Base-by-base conservation (phyloP, 2,797 vertebrate species). In the Hozukius guyotensis region DNA sequence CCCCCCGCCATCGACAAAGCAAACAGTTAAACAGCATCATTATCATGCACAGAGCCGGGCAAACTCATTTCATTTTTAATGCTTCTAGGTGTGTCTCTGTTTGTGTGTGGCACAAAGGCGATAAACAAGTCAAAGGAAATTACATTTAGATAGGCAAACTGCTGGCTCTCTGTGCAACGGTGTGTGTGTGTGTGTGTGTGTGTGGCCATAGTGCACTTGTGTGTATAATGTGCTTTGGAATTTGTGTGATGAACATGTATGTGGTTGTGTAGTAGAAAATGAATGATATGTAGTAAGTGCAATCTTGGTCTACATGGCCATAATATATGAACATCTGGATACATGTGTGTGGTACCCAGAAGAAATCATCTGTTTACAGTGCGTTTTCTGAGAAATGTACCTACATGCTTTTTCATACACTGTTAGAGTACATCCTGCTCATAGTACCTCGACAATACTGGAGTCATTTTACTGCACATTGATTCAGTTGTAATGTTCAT, bases 21-120 rank as follows among this genome's bases (percentile, higher is more conserved):
- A 71, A 86, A 91, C 83, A 76, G 56, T 86, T 80, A 80, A 86
- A 75, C 78, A 52, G 82, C 72, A 64, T 87, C 81, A 89, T 93
- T 91, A 90, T 84, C 69, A 82, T 80, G 75, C 71, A 49, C 24
- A 64, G 27, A 77, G 78, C 42, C 61, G 2, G 63, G 68, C 64
- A 72, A 84, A 86, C 72, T 84, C 72, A 83, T 92, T 91, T 73
- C 7, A 74, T 87, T 92, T 89, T 87, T 86, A 85, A 91, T 85
- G 77, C 62, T 67, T 77, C 25, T 52, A 59, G 49, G 68, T 79
- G 34, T 38, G n/a, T 83, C 72, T 76, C 13, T 70, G 59, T 76
- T 36, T 74, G 55, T 76, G 68, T 81, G 53, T 49, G 34, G 71
- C 67, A 75, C 36, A n/a, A 71, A 81, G 61, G 61, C 12, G 36